Evolutionary conservation across 2,113 vertebrate genomes (phyloP).

Genomic region (Bothrops jararaca): DNA sequence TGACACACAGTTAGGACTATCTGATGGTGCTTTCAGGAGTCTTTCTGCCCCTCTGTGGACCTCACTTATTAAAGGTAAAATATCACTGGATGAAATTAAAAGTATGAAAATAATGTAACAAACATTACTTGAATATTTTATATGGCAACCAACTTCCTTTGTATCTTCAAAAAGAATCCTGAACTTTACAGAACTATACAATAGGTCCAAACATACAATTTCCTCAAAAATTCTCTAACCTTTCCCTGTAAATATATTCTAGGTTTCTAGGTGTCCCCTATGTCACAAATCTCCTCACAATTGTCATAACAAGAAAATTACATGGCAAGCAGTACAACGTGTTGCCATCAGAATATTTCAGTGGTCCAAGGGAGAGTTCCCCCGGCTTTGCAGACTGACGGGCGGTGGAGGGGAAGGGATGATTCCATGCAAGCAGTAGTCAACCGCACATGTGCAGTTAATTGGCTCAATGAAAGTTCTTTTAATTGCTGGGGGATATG

Average conservation of each 20-base stretch:
- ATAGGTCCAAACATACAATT: neutral
- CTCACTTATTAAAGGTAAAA: neutral
- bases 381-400: rapidly evolving
- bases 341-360: neutral
- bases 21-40: neutral
- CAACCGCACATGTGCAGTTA: too few species aligned
- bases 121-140: neutral
- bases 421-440: neutral
- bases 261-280: neutral
- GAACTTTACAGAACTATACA: neutral
- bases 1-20: neutral
- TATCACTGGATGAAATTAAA: neutral
- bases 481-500: neutral
- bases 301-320: neutral
- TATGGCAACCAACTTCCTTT: neutral
- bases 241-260: neutral
- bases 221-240: neutral
- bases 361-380: neutral
- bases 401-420: neutral
- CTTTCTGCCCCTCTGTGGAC: neutral
- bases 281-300: neutral
- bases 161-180: neutral
- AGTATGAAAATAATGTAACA: neutral
- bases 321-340: neutral
- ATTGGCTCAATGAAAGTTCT: neutral